Percentiles rank a stretch among this genome's conserved stretches.
phyloP scores from a whole-genome alignment of 2,113 vertebrate species.

The Calidris pugnax region DNA sequence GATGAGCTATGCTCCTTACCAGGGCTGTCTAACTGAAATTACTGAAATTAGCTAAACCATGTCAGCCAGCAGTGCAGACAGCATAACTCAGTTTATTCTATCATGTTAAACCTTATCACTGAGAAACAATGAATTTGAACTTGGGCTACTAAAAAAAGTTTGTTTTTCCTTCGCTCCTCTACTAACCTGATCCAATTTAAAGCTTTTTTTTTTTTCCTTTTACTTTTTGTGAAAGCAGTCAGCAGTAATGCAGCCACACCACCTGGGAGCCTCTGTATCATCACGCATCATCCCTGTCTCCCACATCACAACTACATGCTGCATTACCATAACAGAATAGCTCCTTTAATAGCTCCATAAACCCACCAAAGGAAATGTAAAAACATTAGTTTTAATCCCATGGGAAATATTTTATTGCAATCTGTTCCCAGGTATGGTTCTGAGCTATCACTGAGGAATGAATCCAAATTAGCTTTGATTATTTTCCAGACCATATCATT shows the following conservation, averaged over 20 bases:
- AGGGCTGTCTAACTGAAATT: background rate
- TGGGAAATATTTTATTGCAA: background rate
- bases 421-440: background rate
- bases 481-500: background rate
- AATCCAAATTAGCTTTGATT: background rate
- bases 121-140: background rate
- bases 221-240: background rate
- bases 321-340: background rate
- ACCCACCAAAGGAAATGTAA: background rate
- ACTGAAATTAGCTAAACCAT: background rate
- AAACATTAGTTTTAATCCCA: background rate
- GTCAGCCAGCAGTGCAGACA: background rate
- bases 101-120: background rate
- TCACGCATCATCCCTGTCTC: background rate
- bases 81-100: background rate
- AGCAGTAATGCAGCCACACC: background rate
- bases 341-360: background rate
- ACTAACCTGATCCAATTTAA: background rate
- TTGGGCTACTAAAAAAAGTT: background rate
- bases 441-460: background rate
- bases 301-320: background rate
- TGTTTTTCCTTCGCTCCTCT: background rate
- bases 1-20: background rate
- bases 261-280: background rate
- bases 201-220: background rate